Conservation (phyloP, 2,797 vertebrate genomes). For the Smutsia gigantea region DNA sequence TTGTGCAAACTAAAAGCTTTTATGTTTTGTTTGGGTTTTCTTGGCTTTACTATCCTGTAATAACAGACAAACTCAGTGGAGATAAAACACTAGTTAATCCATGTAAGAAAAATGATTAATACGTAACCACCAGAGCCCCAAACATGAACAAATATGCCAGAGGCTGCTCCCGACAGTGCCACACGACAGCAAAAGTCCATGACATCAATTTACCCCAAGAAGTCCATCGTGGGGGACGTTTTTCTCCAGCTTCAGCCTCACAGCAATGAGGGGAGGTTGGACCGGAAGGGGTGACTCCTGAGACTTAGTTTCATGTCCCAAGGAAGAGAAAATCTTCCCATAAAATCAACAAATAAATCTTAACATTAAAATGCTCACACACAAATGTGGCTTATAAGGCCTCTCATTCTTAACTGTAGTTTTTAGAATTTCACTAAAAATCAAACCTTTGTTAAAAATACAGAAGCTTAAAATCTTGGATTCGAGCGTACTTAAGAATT, state of each 20-base stretch:
- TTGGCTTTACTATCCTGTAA: slow-evolving; percentile 15
- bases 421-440: slow-evolving; percentile 41
- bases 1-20: neutral
- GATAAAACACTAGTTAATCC: slow-evolving; percentile 36
- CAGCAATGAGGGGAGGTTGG: neutral
- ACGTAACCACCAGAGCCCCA: neutral
- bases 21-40: neutral
- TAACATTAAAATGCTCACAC: neutral
- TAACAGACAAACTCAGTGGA: neutral
- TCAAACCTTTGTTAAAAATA: neutral
- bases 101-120: neutral
- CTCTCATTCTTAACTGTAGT: neutral
- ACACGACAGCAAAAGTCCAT: neutral
- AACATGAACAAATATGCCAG: neutral
- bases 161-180: neutral
- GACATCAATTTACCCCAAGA: neutral
- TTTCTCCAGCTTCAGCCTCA: neutral
- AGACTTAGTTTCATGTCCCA: neutral
- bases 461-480: neutral
- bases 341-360: neutral
- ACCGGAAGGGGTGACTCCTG: neutral
- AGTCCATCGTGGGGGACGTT: neutral
- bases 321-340: neutral
- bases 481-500: neutral
- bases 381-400: neutral